Evolutionary conservation across 2,797 vertebrate species (phyloP), one percentile per base, ranked within the genome.

Genomic region (Crocodylus rhombifer): DNA sequence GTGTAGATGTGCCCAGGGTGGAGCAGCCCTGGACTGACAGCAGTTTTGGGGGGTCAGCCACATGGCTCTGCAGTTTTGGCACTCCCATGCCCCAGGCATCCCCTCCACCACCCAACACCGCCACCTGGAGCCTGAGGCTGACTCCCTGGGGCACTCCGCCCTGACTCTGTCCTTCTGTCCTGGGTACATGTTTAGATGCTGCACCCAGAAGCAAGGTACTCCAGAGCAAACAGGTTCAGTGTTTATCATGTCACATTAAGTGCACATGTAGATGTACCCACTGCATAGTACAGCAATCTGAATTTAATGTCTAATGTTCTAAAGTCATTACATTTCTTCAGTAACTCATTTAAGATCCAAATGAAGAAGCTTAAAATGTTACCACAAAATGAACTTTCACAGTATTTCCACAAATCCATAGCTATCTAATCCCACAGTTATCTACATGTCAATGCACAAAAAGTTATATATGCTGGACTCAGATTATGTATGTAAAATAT

Each of bases 231-330:
- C 73, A 42, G 20, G 7, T 42, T 2, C 28, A 28, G 6, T 17
- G 1, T 14, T 2, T 77, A 25, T 8, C 65, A 28, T 63, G 25
- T 58, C 5, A 90, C 77, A 80, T 61, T 2, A 5, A 4, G 1
- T 18, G 1, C 5, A 4, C 80, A 86, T 63, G 74, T 65, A 3
- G 21, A 1, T 18, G 14, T 80, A 7, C 21, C 56, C 73, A 78
- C 33, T 6, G 2, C 5, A 63, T 58, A 18, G 75, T 87, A 71
- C 57, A 75, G 78, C 77, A 77, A 36, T 73, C 28, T 42, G 78
- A 63, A 57, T 86, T 83, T 73, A 77, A 86, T 91, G 73, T 82
- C 86, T 77, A 91, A 57, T 82, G 73, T 71, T 42, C 78, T 81
- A 74, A 64, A 71, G 83, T 82, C 73, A 82, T 60, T 12, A 88